Base-by-base conservation (phyloP, 2,888 invertebrate species). In the Dryomyza anilis region DNA sequence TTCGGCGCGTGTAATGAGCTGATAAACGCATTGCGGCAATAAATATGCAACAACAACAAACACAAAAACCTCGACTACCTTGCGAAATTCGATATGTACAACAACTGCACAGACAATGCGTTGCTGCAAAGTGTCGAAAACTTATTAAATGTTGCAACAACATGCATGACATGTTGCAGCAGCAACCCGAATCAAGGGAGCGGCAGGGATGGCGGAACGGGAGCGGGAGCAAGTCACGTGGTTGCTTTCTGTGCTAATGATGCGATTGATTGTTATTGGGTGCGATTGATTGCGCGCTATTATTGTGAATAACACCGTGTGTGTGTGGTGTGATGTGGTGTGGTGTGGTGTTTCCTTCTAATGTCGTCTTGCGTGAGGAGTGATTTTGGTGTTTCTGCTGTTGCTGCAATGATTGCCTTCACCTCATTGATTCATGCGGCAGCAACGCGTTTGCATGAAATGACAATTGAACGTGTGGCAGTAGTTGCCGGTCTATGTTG, bases 61-160 rank as follows among this genome's bases (percentile, higher is more conserved):
- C 53, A 55, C 45, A 39, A 21, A 16, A 61, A 23, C 61, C 52
- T 52, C 39, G 19, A 25, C 39, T 43, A 36, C 48, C 43, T 10
- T 25, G 8, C 16, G 8, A 25, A 14, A 10, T 27, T 21, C 14
- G 21, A 52, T n/a, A 46, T 10, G 46, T 19, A 56, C 33, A 30
- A 59, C 30, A 19, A 39, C 56, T 23, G 16, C 12, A 36, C 14
- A 36, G 21, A 39, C 6, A 56, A 36, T 14, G 12, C 21, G n/a
- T 12, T 25, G 25, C 58, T 14, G 21, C 45, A 16, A 45, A 23
- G 23, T 46, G 25, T 30, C 29, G 23, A 33, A 60, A 48, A 14
- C 14, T 45, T 29, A 55, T 55, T 29, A 55, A 30, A 55, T 55
- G 25, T 55, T 55, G 55, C 55, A 30, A 30, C 33, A 55, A 50